Evolutionary conservation across 1,140 invertebrate species (phyloP).

Genomic region (Eupeodes corollae): DNA sequence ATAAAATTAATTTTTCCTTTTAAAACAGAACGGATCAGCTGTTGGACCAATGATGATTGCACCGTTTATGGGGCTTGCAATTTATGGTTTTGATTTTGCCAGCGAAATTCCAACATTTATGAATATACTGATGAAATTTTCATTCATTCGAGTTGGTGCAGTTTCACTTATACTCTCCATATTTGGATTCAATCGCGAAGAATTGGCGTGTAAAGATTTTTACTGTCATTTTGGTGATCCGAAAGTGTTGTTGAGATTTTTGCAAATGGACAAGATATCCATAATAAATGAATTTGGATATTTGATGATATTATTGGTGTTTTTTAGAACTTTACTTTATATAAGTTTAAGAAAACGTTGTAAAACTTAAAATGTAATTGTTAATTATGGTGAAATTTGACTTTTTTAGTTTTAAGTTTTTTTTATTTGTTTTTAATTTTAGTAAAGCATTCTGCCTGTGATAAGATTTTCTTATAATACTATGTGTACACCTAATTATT

Average conservation of each 20-base stretch:
- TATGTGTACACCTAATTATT: no score
- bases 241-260: constrained; percentile 43
- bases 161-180: constrained; percentile 47
- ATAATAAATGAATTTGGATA: constrained; percentile 42
- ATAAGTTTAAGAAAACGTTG: constrained; percentile 43
- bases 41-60: constrained; percentile 50
- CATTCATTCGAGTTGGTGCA: constrained; percentile 49
- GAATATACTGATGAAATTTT: constrained; percentile 48
- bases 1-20: neutral
- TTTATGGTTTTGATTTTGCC: constrained; percentile 56
- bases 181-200: constrained; percentile 46
- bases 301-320: constrained; percentile 41
- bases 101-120: constrained; percentile 44
- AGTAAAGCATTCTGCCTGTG: no score
- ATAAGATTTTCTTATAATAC: no score
- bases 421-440: constrained; percentile 3
- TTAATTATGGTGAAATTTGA: neutral
- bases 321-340: constrained; percentile 43
- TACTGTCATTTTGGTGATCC: constrained; percentile 51
- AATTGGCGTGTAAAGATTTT: constrained; percentile 45
- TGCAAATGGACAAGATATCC: constrained; percentile 43
- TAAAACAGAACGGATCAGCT: constrained; percentile 48
- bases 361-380: constrained; percentile 41
- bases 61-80: constrained; percentile 49
- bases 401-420: neutral